These are phyloP conservation scores for Neria commutata DNA, from an alignment of 2,888 invertebrate species.

Conservation along the genomic window DNA sequence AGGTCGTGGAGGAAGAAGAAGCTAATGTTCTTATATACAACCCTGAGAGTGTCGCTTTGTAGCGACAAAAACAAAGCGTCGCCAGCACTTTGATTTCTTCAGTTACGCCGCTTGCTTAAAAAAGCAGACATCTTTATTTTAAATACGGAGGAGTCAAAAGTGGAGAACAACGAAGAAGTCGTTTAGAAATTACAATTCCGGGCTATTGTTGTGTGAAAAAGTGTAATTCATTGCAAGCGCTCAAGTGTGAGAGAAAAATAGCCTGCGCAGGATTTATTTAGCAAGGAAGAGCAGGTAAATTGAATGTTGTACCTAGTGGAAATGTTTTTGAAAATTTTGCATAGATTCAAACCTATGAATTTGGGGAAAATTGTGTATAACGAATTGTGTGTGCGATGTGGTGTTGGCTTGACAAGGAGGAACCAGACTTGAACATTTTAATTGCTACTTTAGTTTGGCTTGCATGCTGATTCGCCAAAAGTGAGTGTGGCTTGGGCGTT, in stretches of 20 bases:
- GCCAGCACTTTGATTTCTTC: conserved; percentile 33
- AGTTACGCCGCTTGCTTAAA: conserved; percentile 36
- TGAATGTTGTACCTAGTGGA: conserved; percentile 10
- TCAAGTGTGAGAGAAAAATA: conserved; percentile 8
- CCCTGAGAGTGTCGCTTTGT: no score
- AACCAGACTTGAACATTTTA: no score
- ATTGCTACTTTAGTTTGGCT: no score
- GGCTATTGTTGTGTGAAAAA: conserved; percentile 20
- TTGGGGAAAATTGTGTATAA: conserved; percentile 47
- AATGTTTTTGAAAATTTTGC: conserved; percentile 17
- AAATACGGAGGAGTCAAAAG: conserved; percentile 31
- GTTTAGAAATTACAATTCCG: conserved; percentile 15
- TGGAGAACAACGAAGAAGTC: conserved; percentile 9
- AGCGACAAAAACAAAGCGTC: no score
- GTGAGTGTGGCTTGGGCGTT: no score
- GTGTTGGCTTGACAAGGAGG: conserved; percentile 12
- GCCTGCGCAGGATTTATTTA: background rate
- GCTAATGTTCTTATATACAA: no score
- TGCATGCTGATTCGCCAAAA: no score
- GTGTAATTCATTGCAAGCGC: conserved; percentile 14
- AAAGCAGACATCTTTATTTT: conserved; percentile 37
- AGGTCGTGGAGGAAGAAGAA: no score
- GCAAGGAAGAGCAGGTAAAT: conserved; percentile 21
- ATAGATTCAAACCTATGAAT: background rate
- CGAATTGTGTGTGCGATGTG: conserved; percentile 38